Evolutionary conservation across 2,888 invertebrate genomes (phyloP), one percentile per base, ranked within the genome.

Genomic region (Zygaena filipendulae): DNA sequence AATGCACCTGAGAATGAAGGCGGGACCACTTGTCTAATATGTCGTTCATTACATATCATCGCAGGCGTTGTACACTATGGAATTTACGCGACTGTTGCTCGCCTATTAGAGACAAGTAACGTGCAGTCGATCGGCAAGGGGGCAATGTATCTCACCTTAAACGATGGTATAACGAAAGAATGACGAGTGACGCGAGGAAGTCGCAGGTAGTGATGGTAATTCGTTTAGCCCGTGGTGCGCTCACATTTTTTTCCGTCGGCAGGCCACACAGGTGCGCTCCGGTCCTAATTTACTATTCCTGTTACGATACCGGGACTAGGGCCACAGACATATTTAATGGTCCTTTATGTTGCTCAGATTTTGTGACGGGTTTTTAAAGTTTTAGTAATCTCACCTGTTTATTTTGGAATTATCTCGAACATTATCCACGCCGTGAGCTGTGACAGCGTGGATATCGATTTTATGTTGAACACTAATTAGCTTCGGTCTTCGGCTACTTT

Each of bases 1-100:
- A 72, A 77, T 72, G 75, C 77, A 77, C 75, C 77, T 77, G 77
- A 77, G 75, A 72, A 75, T 72, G 72, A 68, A 74, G 75, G 75
- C 70, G 75, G 72, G 60, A 49, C 68, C 63, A 71, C 72, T 72
- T 74, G 61, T 72, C 72, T 72, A 72, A 72, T 70, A 77, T 67
- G 63, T 59, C 68, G 67, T 70, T 72, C 62, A 68, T 61, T 61
- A 69, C 59, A 60, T 61, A 68, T 61, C 55, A n/a, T n/a, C n/a
- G n/a, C n/a, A n/a, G n/a, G n/a, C n/a, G n/a, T n/a, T n/a, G n/a
- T n/a, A n/a, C n/a, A n/a, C n/a, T n/a, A n/a, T n/a, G n/a, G n/a
- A n/a, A n/a, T n/a, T n/a, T n/a, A n/a, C n/a, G n/a, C n/a, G n/a
- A n/a, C n/a, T n/a, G n/a, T n/a, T n/a, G n/a, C n/a, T n/a, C n/a